Percentiles rank a stretch among this genome's conserved stretches.
Conservation (phyloP, 2,113 vertebrate species). For the Indicator indicator region DNA sequence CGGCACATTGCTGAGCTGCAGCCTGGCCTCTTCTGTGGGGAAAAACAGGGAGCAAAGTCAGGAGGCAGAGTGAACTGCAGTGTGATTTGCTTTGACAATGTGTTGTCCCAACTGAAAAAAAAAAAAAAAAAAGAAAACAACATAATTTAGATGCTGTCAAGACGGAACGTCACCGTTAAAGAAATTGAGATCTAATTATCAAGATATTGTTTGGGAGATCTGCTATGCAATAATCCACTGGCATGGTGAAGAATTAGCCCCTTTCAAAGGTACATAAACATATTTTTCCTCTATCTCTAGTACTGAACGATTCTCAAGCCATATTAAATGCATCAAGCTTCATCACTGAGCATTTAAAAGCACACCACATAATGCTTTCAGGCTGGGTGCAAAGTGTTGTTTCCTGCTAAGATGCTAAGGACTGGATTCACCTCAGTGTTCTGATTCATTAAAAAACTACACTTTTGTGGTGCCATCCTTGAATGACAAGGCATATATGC, state of each 20-base stretch:
- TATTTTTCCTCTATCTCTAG: neutral
- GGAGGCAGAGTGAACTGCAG: neutral
- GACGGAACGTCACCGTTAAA: conserved; percentile 26
- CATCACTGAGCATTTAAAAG: neutral
- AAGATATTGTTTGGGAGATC: neutral
- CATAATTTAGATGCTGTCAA: neutral
- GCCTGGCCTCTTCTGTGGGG: neutral
- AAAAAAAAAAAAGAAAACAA: neutral
- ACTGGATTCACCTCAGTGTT: conserved; percentile 14
- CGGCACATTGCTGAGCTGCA: rapidly evolving
- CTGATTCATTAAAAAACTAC: conserved; percentile 1
- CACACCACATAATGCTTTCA: neutral
- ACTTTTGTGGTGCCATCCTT: neutral
- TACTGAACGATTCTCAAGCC: neutral
- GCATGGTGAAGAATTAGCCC: neutral
- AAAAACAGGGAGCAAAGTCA: neutral
- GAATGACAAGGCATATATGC: neutral
- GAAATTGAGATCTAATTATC: conserved; percentile 36
- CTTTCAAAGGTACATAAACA: neutral
- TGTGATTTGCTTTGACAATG: conserved; percentile 23
- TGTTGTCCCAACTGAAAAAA: conserved; percentile 7
- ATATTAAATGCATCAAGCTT: neutral
- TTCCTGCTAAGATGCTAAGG: neutral
- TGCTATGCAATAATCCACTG: neutral
- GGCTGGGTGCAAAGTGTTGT: neutral